These are phyloP conservation scores for Netelia inedita DNA, from an alignment of 2,888 invertebrate species.

Conservation along the genomic window DNA sequence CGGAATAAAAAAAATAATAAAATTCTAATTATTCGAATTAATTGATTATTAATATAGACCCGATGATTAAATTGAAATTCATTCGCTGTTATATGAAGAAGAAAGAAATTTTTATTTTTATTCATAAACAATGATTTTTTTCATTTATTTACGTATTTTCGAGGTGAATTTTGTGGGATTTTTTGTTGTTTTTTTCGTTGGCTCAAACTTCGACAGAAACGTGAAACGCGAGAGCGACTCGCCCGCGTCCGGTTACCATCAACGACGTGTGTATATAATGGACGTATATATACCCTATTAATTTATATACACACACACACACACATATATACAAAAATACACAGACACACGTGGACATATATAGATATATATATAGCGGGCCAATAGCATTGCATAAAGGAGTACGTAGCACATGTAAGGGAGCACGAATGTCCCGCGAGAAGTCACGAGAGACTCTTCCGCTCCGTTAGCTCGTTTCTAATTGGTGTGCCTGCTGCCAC, in stretches of 20 bases:
- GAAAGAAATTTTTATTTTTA: background rate
- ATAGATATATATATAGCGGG: background rate
- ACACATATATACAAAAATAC: background rate
- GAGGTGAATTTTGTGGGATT: background rate
- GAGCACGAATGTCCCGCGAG: slow-evolving; percentile 58
- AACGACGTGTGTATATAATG: slow-evolving; percentile 9
- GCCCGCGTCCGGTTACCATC: slow-evolving; percentile 59
- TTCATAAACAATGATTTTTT: background rate
- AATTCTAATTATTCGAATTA: background rate
- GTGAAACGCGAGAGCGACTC: slow-evolving; percentile 52
- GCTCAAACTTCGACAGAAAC: background rate
- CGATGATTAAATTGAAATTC: too few species aligned
- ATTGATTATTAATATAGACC: background rate
- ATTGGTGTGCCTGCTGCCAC: slow-evolving; percentile 69
- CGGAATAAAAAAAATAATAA: background rate
- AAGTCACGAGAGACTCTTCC: slow-evolving; percentile 73
- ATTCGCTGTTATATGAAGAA: too few species aligned
- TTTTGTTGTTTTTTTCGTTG: slow-evolving; percentile 17
- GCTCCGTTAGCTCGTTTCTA: slow-evolving; percentile 74
- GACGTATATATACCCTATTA: background rate
- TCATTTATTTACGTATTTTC: too few species aligned
- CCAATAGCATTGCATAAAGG: slow-evolving; percentile 31
- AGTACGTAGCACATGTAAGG: slow-evolving; percentile 44
- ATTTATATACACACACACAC: background rate
- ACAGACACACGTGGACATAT: background rate